Conservation (phyloP, 2,113 vertebrate species). For the Dicerorhinus sumatrensis region DNA sequence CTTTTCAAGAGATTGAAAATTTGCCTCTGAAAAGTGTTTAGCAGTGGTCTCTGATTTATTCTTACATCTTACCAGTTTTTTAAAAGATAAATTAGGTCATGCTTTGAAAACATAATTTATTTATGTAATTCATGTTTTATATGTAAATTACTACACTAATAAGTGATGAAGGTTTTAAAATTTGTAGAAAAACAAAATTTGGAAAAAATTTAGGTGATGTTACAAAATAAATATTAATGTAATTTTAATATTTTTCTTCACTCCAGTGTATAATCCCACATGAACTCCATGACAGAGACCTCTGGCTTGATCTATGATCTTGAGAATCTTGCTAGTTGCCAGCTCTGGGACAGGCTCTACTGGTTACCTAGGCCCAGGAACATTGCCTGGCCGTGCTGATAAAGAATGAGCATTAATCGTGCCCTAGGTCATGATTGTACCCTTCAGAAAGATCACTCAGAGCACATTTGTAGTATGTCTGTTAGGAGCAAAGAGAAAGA, state of each 20-base stretch:
- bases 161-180: not conserved
- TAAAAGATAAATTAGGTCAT: not conserved
- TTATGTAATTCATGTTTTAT: not conserved
- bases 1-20: not conserved
- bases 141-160: not conserved
- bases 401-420: not conserved
- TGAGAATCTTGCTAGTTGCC: not conserved
- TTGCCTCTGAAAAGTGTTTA: not conserved
- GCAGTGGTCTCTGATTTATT: not conserved
- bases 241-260: not conserved
- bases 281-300: not conserved
- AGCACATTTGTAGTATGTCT: not conserved
- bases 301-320: not conserved
- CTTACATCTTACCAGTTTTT: not conserved
- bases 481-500: not conserved
- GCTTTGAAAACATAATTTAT: not conserved
- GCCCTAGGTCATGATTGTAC: not conserved
- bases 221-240: conserved; percentile 7
- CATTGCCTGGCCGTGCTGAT: not conserved
- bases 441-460: not conserved
- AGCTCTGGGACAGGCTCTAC: not conserved
- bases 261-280: not conserved
- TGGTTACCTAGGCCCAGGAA: not conserved
- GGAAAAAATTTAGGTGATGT: not conserved
- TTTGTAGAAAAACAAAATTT: not conserved